Evolutionary conservation across 2,888 invertebrate genomes (phyloP), one percentile per base, ranked within the genome.

Genomic region (Priapulus caudatus): DNA sequence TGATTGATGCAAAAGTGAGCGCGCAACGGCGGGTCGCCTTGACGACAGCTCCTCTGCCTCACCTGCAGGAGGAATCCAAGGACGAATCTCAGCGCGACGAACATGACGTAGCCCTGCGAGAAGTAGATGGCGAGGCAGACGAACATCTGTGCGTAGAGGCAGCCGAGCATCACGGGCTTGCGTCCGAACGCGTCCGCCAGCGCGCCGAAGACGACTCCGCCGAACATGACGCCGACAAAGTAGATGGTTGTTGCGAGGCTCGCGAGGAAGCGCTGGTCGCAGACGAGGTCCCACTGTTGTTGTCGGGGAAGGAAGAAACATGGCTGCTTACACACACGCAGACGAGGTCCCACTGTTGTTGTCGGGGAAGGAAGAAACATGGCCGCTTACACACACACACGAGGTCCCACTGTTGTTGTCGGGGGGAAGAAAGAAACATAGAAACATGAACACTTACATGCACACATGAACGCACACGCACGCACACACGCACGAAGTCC

Each of bases 231-330:
- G 2, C 66, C 66, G 47, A 59, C 54, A 55, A 66, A 66, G 57
- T 66, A 66, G n/a, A 66, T 63, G 19, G 66, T 66, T n/a, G 63
- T 65, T 20, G 65, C 62, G 22, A 65, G 55, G 4, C 57, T 57
- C 4, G 58, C 52, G 23, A 65, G 53, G 54, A 61, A 63, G 4
- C 55, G 52, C 18, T 56, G 23, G 45, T 59, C 58, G 54, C 66
- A 66, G 3, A 65, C 65, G 21, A 66, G 56, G 47, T 62, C 59
- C 64, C 64, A 66, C 66, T 66, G 62, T n/a, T n/a, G n/a, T n/a
- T n/a, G n/a, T n/a, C n/a, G n/a, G n/a, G n/a, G n/a, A n/a, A n/a
- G n/a, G n/a, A n/a, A n/a, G n/a, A n/a, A n/a, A n/a, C n/a, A n/a
- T n/a, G n/a, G n/a, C n/a, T n/a, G n/a, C n/a, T n/a, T n/a, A n/a